Evolutionary conservation across 2,888 invertebrate genomes (phyloP), one percentile per base, ranked within the genome.

Genomic region (Drosophila atroscutellata): DNA sequence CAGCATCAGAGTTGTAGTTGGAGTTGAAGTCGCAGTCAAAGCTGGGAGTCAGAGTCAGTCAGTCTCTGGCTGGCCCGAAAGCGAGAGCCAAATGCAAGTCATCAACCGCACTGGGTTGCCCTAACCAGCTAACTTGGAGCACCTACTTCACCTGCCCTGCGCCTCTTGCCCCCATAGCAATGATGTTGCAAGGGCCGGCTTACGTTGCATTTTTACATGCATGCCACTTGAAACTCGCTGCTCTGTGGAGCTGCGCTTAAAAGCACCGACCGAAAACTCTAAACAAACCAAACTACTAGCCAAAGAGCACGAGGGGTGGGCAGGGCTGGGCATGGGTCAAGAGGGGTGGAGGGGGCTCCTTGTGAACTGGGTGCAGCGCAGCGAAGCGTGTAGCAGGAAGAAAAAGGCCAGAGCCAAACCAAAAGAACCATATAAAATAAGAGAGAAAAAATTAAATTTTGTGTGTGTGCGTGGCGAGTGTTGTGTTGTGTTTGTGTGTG

Each of bases 181-280:
- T 45, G 24, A 28, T 26, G 18, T 50, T 36, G 42, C 60, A 58
- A 65, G 61, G 61, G 50, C 62, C 56, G 58, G 55, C 80, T 85
- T 88, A 79, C 76, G 83, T 72, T 90, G 89, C 85, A 86, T 89
- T 86, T 86, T 85, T 87, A 86, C 90, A 89, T 85, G 85, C 85
- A 85, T 85, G 85, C 69, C 77, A 80, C 79, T 79, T 81, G 36
- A 86, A 70, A 75, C 77, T 74, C 58, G 51, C 58, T 60, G 63
- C 68, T 60, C 69, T 50, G 30, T 26, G 51, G 57, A 67, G 69
- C 61, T 79, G 85, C 79, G 80, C 74, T 83, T 89, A 74, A 86
- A 89, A 80, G 85, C 82, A 81, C 82, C 77, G 84, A 85, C 72
- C 87, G n/a, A 71, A 79, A 80, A 77, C 89, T 89, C 85, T 87